Base-by-base conservation (phyloP, 2,797 vertebrate species). In the Lithobates pipiens region DNA sequence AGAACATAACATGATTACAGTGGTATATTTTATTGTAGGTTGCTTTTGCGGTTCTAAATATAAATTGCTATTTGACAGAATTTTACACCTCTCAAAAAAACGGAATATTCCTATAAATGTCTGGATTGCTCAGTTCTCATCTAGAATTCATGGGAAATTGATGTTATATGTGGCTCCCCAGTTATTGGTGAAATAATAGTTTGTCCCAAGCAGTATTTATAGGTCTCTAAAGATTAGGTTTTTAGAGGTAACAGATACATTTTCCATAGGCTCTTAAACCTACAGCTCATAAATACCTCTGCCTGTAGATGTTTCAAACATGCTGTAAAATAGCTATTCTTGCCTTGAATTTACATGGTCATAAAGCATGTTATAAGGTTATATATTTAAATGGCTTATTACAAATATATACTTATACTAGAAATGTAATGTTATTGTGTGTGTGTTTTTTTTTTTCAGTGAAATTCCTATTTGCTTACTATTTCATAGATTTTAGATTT, bases 141-240 rank as follows among this genome's bases (percentile, higher is more conserved):
- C 57, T 77, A 77, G 57, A 63, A 67, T 77, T 65, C 76, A 77
- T 77, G 36, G 61, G 67, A 57, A 39, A 42, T 18, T 67, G 34
- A 77, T 63, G 42, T 32, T 65, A 32, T 65, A 36, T 77, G 76
- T 63, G 23, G 76, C 57, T 65, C 25, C n/a, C 54, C 21, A n/a
- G 76, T 77, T 77, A 77, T 77, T 63, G 76, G 61, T 18, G 27
- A 63, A 77, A 61, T 77, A 77, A 77, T 77, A 63, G 76, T 77
- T 77, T 77, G 75, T 77, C 39, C 76, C 57, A 25, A 77, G 54
- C 18, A 39, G 54, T 65, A 63, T 77, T 77, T 77, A 77, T 21
- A 67, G 76, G 76, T 77, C 76, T 57, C 76, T 36, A 63, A 77
- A 77, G 76, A 65, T 36, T 36, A 65, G 76, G 42, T 36, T 77